Evolutionary conservation across 2,888 invertebrate species (phyloP), one percentile per base, ranked within the genome.

Genomic region (Agrotis clavis): DNA sequence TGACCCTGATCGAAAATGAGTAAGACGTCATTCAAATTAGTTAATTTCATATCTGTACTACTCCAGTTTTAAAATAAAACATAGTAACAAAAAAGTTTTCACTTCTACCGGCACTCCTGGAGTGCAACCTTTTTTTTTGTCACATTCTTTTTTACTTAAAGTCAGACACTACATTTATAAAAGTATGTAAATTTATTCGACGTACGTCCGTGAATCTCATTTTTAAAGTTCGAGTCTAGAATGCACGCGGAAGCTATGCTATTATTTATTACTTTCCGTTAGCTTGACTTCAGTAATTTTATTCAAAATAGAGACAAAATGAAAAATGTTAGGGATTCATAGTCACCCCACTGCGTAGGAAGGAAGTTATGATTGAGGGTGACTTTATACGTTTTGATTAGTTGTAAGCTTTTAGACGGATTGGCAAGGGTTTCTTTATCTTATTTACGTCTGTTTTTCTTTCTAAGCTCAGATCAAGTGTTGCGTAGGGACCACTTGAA

Each of bases 181-280:
- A 73, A 13, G 61, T 71, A 86, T 82, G 83, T 80, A 88, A 89
- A 90, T 88, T 85, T 87, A 90, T 89, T 86, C 87, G 78, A 85
- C 79, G 83, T 78, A 82, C 82, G 73, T 88, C 76, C 72, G 63
- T 59, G 77, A 86, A 81, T 88, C 82, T 86, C 82, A 83, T 88
- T 89, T 78, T 89, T 88, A 88, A 87, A 88, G 86, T 87, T 82
- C 73, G 70, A 68, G 70, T 65, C 50, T 85, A 82, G 89, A 90
- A 89, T 89, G 83, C 82, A 89, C 86, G 84, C 89, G 88, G 88
- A 89, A 91, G 89, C 90, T 89, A 90, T 89, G 82, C 81, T 81
- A 84, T 89, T 91, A 94, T 93, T 93, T 93, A 93, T 92, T 86
- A 82, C 89, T 88, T 89, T 90, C 89, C 88, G 88, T 89, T 90